Percentiles rank a stretch among this genome's conserved stretches.
Evolutionary conservation across 2,888 invertebrate species (phyloP).

Genomic region (Rhogogaster chlorosoma): DNA sequence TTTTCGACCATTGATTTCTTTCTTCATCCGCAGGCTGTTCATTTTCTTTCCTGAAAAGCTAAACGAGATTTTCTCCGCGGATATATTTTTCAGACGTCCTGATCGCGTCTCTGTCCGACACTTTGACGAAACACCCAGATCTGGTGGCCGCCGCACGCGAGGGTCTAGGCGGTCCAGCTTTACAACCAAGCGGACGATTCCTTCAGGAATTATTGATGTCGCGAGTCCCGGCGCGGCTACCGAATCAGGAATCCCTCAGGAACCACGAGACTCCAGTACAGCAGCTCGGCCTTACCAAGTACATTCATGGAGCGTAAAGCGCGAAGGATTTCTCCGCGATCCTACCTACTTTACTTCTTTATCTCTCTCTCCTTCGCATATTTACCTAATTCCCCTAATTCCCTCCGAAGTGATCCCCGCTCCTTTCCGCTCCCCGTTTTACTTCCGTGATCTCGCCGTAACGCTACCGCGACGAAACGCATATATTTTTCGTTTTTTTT

Average conservation of each 20-base stretch:
- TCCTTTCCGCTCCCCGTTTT: background rate
- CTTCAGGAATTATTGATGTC: slow-evolving; percentile 46
- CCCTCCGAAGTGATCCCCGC: background rate
- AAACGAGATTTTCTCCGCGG: background rate
- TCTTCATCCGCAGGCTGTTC: background rate
- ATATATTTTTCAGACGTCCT: slow-evolving; percentile 82
- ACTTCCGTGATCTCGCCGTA: background rate
- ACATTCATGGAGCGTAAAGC: slow-evolving; percentile 49
- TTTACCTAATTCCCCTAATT: background rate
- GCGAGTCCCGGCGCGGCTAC: slow-evolving; percentile 41
- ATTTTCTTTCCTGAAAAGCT: background rate
- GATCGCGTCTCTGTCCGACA: slow-evolving; percentile 87
- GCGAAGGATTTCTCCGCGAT: slow-evolving; percentile 22
- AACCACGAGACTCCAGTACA: slow-evolving; percentile 18
- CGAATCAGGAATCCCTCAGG: slow-evolving; percentile 44
- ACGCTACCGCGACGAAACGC: background rate
- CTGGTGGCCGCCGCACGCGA: slow-evolving; percentile 81
- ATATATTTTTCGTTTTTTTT: no score
- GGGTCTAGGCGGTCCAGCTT: slow-evolving; percentile 75
- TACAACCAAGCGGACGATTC: slow-evolving; percentile 47
- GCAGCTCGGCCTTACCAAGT: slow-evolving; percentile 41
- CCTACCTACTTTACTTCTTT: background rate
- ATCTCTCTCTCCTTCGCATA: background rate
- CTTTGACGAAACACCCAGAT: slow-evolving; percentile 87
- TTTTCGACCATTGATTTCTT: background rate